A percentile compares a stretch with the other conserved stretches of the same genome.
Evolutionary conservation across 2,888 invertebrate genomes (phyloP).

Genomic region (Lasioglossum figueresi): DNA sequence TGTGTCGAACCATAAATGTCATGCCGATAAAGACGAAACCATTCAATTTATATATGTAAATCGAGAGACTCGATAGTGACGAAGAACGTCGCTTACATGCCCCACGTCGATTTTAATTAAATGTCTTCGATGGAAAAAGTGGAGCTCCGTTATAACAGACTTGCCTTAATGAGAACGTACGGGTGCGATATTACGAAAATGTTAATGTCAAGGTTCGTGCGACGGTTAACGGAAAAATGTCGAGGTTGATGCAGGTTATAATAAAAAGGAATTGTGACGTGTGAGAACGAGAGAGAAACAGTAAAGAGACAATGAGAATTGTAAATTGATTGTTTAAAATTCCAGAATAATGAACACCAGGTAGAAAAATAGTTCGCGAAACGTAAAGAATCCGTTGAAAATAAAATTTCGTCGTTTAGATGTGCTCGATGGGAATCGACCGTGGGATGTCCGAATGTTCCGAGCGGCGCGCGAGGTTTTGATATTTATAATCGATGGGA

Average conservation of each 20-base stretch:
- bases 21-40: background rate
- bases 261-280: background rate
- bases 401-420: background rate
- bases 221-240: too few species aligned
- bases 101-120: too few species aligned
- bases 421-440: background rate
- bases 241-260: background rate
- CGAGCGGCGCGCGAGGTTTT: background rate
- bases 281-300: too few species aligned
- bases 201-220: too few species aligned
- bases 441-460: background rate
- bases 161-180: too few species aligned
- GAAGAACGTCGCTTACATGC: background rate
- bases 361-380: background rate
- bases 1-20: background rate
- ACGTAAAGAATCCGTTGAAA: background rate
- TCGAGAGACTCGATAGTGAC: background rate
- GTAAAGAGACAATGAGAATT: too few species aligned
- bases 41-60: background rate
- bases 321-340: background rate
- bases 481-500: conserved; percentile 2
- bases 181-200: too few species aligned
- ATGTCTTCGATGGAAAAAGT: too few species aligned
- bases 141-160: too few species aligned
- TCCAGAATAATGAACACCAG: background rate